Base-by-base conservation (phyloP, 2,113 vertebrate species). In the Spea multiplicata region DNA sequence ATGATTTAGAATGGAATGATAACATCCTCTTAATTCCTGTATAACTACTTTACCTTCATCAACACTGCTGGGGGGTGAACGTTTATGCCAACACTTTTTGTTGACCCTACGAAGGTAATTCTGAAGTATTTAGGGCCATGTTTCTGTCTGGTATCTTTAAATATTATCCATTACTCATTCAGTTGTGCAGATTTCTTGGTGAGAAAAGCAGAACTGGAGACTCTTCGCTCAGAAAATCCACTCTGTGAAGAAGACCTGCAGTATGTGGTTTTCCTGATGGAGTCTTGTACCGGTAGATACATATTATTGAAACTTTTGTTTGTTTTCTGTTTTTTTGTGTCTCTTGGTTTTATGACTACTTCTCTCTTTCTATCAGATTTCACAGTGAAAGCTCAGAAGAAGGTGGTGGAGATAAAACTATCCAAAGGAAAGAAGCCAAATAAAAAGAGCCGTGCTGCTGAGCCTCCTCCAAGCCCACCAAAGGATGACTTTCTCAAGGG, bases 141-240 rank as follows among this genome's bases (percentile, higher is more conserved):
- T 3, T 0, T 64, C 55, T 13, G 50, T 48, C 46, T 4, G 47
- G 30, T 4, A 3, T 66, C 17, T 30, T 30, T 44, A 3, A 17
- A 48, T 9, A 44, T 8, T 13, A 4, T 75, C 49, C n/a, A 8
- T n/a, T 5, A 50, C 71, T 65, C 8, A 14, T 78, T 48, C 8
- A 98, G 96, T 84, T 97, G 94, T 85, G 90, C 90, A 0, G 88
- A 94, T 46, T 90, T 98, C 81, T 82, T 98, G 82, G 91, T 97
- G 81, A 86, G 94, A 73, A 97, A 97, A 83, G 91, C 93, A 0
- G 93, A 95, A 83, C 81, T 98, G 85, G 96, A 97, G 83, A 83
- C 96, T 78, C 90, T 93, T 79, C 93, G 93, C 46, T 88, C 84
- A 0, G 91, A 95, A 69, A 66, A 52, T 16, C 94, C 91, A 57